Evolutionary conservation across 92 coral and sea anemone genomes (phyloP), one percentile per base, ranked within the genome.

Genomic region (Zoanthus gigantus): DNA sequence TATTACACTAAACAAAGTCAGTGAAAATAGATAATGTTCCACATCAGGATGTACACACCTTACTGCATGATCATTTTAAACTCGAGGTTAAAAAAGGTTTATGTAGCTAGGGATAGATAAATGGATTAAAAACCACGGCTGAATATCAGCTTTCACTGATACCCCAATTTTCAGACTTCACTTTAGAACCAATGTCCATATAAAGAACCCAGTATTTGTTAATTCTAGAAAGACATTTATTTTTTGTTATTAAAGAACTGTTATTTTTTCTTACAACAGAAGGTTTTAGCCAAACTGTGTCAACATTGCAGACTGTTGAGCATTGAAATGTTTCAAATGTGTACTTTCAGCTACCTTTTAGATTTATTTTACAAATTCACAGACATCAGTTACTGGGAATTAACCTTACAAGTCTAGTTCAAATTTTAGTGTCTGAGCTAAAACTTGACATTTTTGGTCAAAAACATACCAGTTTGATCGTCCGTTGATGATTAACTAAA

Each of bases 41-140:
- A 57, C 34, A 65, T 81, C 75, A 81, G 58, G 85, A 45, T 65
- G 42, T 73, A 66, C 85, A 81, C 75, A 68, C 76, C 85, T 67
- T 18, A 18, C 4, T 37, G 42, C 42, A 23, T 0, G 56, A 18
- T 18, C 42, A 37, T n/a, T 23, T 54, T n/a, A 45, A 81, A 45
- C 12, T 17, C 28, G 60, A 45, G 85, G 60, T 47, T 81, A 46
- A 12, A 63, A 47, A 81, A 66, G 3, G 44, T 46, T 42, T 32
- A 14, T 8, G 5, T n/a, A n/a, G n/a, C n/a, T n/a, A 81, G 28
- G 32, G 63, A 18, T 34, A 67, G 75, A 81, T 81, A 80, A 80
- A 44, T 37, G 84, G 72, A 61, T 81, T 63, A 65, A 16, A 66
- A 81, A 66, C 85, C 85, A 81, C 47, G 46, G 15, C 66, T 9